Evolutionary conservation across 2,888 invertebrate species (phyloP).

Genomic region (Hesperia comma): DNA sequence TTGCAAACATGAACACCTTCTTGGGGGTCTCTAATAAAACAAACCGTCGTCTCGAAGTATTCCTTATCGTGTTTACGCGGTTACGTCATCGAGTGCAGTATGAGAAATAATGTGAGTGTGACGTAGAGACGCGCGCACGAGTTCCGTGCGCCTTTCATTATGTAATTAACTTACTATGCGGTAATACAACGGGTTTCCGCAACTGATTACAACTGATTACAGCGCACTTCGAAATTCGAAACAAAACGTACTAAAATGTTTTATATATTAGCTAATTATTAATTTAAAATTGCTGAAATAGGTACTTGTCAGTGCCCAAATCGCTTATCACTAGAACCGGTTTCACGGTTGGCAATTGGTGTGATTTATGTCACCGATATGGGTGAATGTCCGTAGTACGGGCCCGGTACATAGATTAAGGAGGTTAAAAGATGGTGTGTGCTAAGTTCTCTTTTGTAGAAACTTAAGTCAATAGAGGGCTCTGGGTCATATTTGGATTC

Average conservation of each 20-base stretch:
- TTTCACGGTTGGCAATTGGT: conserved; percentile 9
- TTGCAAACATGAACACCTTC: too few relatives aligned
- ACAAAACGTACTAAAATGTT: background rate
- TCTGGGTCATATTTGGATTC: too few relatives aligned
- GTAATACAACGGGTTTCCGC: conserved; percentile 34
- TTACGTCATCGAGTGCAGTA: conserved; percentile 39
- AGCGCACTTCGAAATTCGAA: conserved; percentile 12
- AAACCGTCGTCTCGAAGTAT: background rate
- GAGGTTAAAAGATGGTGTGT: background rate
- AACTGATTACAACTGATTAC: conserved; percentile 16
- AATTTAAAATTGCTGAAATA: conserved; percentile 20
- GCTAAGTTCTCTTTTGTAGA: too few relatives aligned
- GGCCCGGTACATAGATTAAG: conserved; percentile 8
- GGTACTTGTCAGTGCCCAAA: conserved; percentile 9
- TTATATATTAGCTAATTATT: conserved; percentile 18
- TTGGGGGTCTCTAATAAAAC: background rate
- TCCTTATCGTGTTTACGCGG: conserved; percentile 34
- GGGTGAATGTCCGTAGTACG: conserved; percentile 35
- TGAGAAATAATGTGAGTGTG: conserved; percentile 36
- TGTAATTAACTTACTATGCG: conserved; percentile 38
- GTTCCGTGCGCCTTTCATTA: conserved; percentile 38
- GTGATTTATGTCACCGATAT: conserved; percentile 31
- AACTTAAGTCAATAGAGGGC: too few relatives aligned
- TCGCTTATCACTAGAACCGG: conserved; percentile 17
- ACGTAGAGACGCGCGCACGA: conserved; percentile 37